Evolutionary conservation across 2,113 vertebrate genomes (phyloP).

Genomic region (Aleadryas rufinucha): DNA sequence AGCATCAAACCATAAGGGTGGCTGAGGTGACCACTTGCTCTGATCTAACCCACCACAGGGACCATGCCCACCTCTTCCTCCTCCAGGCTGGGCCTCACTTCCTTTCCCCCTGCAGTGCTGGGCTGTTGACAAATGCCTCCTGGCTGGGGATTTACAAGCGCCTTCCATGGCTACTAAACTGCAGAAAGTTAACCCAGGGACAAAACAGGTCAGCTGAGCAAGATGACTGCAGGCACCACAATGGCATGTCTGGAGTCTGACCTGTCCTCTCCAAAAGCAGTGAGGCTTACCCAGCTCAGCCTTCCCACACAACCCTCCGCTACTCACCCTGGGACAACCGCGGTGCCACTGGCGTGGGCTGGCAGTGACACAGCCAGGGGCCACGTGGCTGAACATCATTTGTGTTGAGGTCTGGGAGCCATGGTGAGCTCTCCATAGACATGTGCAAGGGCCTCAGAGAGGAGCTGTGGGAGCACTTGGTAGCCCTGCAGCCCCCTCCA

Average conservation of each 20-base stretch:
- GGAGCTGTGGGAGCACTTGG: not conserved
- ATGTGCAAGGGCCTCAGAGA: rapidly evolving
- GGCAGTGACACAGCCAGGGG: not conserved
- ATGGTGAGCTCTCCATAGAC: not conserved
- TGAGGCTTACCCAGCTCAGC: not conserved
- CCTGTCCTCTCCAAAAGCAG: not conserved
- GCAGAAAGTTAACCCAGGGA: not conserved
- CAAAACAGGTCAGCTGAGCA: not conserved
- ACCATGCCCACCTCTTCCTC: not conserved
- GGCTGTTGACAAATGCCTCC: not conserved
- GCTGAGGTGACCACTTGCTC: not conserved
- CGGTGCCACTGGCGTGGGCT: rapidly evolving
- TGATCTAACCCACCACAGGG: not conserved
- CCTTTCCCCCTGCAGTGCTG: not conserved
- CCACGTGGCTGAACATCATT: not conserved
- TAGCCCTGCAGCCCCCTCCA: not conserved
- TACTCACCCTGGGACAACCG: rapidly evolving
- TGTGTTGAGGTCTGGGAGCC: not conserved
- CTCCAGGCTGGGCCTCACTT: not conserved
- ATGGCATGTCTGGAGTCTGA: not conserved
- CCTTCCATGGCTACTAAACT: not conserved
- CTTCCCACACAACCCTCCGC: not conserved
- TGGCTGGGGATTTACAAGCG: not conserved
- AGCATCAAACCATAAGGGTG: not conserved
- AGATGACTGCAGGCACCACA: not conserved